Percentiles rank a stretch among this genome's conserved stretches.
These are phyloP conservation scores for Ammodytes marinus DNA, from an alignment of 2,113 vertebrate species.

Conservation along the genomic window DNA sequence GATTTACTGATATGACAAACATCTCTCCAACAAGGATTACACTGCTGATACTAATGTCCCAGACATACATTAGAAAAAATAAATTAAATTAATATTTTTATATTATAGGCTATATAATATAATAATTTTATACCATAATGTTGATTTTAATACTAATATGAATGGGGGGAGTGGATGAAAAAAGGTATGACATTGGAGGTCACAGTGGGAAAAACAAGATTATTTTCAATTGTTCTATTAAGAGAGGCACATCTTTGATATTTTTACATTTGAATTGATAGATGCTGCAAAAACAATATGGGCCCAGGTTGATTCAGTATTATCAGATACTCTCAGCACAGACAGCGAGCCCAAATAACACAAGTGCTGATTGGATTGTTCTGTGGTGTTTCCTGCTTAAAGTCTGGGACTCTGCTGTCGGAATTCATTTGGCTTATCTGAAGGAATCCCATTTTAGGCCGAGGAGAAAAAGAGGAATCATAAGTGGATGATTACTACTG, in stretches of 20 bases:
- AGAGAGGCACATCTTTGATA: neutral
- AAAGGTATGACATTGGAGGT: neutral
- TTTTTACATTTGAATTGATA: neutral
- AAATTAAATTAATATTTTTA: too few relatives aligned
- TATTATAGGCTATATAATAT: too few relatives aligned
- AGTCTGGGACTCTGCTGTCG: conserved; percentile 19
- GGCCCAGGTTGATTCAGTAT: neutral
- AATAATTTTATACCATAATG: too few relatives aligned
- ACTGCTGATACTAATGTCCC: neutral
- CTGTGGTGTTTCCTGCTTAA: neutral
- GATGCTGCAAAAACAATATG: neutral
- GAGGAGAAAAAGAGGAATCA: conserved; percentile 21
- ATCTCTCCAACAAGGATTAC: neutral
- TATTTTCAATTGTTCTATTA: neutral
- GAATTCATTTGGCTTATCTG: conserved; percentile 43
- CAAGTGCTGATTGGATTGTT: conserved; percentile 15
- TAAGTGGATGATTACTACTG: conserved; percentile 35
- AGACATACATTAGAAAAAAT: neutral
- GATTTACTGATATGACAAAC: too few relatives aligned
- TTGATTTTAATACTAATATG: neutral
- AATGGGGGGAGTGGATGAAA: neutral
- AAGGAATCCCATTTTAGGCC: conserved; percentile 38
- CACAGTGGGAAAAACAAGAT: neutral
- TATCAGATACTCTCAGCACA: neutral
- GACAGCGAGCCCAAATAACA: neutral